A percentile compares a stretch with the other conserved stretches of the same genome.
These are phyloP conservation scores for Otolemur crassicaudatus DNA, from an alignment of 2,797 vertebrate species.

Conservation along the genomic window DNA sequence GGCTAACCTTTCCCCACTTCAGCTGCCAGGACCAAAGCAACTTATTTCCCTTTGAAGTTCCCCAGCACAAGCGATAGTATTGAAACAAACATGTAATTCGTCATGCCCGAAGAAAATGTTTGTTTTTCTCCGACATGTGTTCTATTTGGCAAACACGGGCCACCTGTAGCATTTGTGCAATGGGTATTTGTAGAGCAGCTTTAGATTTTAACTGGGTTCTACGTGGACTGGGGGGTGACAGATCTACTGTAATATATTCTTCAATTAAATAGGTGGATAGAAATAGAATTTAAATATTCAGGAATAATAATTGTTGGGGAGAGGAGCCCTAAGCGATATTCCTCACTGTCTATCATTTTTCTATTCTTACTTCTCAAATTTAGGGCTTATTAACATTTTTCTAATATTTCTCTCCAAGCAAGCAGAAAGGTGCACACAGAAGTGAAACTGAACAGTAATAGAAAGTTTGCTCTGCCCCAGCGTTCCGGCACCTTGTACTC, in stretches of 20 bases:
- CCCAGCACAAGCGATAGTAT: constrained; percentile 21
- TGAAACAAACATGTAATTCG: constrained; percentile 38
- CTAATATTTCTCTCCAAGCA: constrained; percentile 77
- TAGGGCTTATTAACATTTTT: constrained; percentile 83
- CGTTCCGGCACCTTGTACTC: not conserved
- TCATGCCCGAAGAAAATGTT: constrained; percentile 21
- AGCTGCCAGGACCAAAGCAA: not conserved
- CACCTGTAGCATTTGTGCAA: not conserved
- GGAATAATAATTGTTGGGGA: constrained; percentile 82
- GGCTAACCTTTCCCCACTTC: not conserved
- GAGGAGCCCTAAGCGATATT: constrained; percentile 81
- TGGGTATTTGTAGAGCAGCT: constrained; percentile 22
- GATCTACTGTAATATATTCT: constrained; percentile 75
- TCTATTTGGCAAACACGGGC: constrained; percentile 40
- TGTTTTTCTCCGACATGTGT: constrained; percentile 23
- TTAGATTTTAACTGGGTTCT: constrained; percentile 60
- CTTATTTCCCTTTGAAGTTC: constrained; percentile 35
- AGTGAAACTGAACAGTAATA: constrained; percentile 22
- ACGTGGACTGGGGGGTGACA: constrained; percentile 70
- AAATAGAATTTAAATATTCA: constrained; percentile 85
- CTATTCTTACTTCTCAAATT: constrained; percentile 83
- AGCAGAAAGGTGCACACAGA: constrained; percentile 57
- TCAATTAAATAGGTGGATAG: constrained; percentile 79
- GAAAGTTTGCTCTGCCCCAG: not conserved
- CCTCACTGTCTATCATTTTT: constrained; percentile 83